Conservation (phyloP, 1,140 invertebrate species). For the Uloborus diversus region DNA sequence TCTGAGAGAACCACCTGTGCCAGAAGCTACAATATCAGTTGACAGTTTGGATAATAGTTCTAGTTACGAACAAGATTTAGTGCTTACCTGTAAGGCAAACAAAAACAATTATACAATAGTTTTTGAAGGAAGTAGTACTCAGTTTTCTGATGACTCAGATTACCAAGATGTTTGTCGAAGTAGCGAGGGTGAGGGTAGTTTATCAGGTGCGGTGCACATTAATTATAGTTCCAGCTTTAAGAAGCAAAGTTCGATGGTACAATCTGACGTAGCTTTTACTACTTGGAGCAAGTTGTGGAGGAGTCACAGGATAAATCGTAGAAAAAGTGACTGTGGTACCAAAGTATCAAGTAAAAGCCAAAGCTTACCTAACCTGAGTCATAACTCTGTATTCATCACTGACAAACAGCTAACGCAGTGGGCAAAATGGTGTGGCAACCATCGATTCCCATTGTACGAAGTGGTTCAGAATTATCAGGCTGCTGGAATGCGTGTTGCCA, state of each 20-base stretch:
- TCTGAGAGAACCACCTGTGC: constrained; percentile 75
- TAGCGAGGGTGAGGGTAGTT: constrained; percentile 64
- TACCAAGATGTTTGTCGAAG: constrained; percentile 70
- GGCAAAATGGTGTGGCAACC: constrained; percentile 51
- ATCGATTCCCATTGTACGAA: constrained; percentile 74
- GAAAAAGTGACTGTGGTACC: constrained; percentile 1
- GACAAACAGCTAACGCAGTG: constrained; percentile 47
- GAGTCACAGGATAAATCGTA: background rate
- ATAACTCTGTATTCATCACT: constrained; percentile 61
- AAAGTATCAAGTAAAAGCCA: constrained; percentile 72
- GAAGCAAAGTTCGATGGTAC: constrained; percentile 74
- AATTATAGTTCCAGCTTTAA: constrained; percentile 26
- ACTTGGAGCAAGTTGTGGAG: constrained; percentile 81
- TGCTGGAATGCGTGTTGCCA: constrained; percentile 57
- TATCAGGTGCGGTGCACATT: constrained; percentile 50
- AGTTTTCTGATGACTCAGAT: constrained; percentile 83
- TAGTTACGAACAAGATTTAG: constrained; percentile 78
- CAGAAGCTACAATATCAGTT: constrained; percentile 72
- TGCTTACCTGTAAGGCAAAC: constrained; percentile 83
- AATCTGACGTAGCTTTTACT: constrained; percentile 81
- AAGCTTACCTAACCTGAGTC: constrained; percentile 76
- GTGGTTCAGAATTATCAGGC: constrained; percentile 70
- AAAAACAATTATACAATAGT: constrained; percentile 95
- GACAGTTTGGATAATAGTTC: constrained; percentile 89
- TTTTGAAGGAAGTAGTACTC: constrained; percentile 82